Evolutionary conservation across 2,113 vertebrate genomes (phyloP).

Genomic region (Dicerorhinus sumatrensis): DNA sequence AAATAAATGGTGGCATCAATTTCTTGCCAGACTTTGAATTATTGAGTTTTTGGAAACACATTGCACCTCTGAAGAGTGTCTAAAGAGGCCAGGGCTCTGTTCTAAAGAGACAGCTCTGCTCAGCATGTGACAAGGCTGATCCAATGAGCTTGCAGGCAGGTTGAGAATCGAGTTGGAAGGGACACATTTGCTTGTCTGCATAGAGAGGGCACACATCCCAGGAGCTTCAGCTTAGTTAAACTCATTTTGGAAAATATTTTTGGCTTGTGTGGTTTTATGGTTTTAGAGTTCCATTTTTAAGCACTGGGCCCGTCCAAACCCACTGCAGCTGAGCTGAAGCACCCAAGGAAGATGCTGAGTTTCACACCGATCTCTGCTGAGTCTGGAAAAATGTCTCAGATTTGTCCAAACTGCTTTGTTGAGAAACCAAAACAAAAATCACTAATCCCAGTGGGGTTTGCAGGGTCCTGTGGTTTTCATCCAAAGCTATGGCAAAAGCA

Average conservation of each 20-base stretch:
- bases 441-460: slow-evolving; percentile 64
- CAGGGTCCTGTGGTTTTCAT: slow-evolving; percentile 72
- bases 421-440: slow-evolving; percentile 81
- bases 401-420: slow-evolving; percentile 76
- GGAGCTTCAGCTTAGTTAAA: slow-evolving; percentile 68
- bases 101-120: not conserved
- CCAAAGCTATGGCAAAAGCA: slow-evolving; percentile 66
- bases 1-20: slow-evolving; percentile 12
- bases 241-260: slow-evolving; percentile 79
- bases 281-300: slow-evolving; percentile 81
- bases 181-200: slow-evolving; percentile 46
- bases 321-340: slow-evolving; percentile 64
- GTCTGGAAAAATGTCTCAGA: slow-evolving; percentile 78
- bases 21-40: slow-evolving; percentile 51
- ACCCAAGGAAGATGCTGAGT: slow-evolving; percentile 73
- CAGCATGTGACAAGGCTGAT: not conserved
- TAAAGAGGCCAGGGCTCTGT: not conserved
- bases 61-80: not conserved
- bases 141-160: not conserved
- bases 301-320: slow-evolving; percentile 75
- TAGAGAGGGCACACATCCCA: slow-evolving; percentile 63
- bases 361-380: slow-evolving; percentile 79
- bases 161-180: not conserved
- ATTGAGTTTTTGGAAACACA: not conserved
- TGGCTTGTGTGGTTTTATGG: slow-evolving; percentile 79